phyloP scores from a whole-genome alignment of 2,113 vertebrate species.

The Menidia beryllina region DNA sequence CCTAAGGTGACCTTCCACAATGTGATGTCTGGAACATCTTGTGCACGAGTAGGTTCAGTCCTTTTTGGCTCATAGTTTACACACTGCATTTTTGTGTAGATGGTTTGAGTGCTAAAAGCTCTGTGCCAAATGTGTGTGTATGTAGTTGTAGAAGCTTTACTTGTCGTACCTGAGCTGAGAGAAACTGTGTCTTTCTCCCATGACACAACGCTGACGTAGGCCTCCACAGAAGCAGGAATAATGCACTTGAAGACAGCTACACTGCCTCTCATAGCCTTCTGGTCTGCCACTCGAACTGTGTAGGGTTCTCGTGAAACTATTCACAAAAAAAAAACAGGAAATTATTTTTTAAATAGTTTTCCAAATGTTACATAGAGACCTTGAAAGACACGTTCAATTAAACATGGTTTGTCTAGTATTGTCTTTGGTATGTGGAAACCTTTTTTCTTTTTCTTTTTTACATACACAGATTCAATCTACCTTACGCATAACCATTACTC shows the following conservation, averaged over 20 bases:
- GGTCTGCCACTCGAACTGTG: slow-evolving; percentile 98
- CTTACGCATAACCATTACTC: too few relatives aligned
- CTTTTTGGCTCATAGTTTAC: slow-evolving; percentile 5
- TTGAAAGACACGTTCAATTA: too few relatives aligned
- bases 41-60: background rate
- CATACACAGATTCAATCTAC: background rate
- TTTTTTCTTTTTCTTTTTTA: background rate
- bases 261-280: slow-evolving; percentile 99
- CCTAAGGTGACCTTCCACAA: background rate
- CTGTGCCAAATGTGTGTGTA: too few relatives aligned
- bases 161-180: slow-evolving; percentile 95
- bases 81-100: background rate
- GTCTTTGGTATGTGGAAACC: background rate
- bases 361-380: too few relatives aligned
- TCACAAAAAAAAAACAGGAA: slow-evolving; percentile 19
- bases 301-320: slow-evolving; percentile 98
- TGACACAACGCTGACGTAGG: slow-evolving; percentile 96
- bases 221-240: slow-evolving; percentile 98
- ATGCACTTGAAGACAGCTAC: slow-evolving; percentile 99
- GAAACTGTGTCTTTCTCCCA: slow-evolving; percentile 99
- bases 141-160: background rate
- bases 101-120: background rate
- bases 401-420: background rate
- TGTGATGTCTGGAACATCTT: background rate
- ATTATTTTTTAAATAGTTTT: too few relatives aligned